Base-by-base conservation (phyloP, 1,140 invertebrate species). In the Lepidotrigona ventralis region DNA sequence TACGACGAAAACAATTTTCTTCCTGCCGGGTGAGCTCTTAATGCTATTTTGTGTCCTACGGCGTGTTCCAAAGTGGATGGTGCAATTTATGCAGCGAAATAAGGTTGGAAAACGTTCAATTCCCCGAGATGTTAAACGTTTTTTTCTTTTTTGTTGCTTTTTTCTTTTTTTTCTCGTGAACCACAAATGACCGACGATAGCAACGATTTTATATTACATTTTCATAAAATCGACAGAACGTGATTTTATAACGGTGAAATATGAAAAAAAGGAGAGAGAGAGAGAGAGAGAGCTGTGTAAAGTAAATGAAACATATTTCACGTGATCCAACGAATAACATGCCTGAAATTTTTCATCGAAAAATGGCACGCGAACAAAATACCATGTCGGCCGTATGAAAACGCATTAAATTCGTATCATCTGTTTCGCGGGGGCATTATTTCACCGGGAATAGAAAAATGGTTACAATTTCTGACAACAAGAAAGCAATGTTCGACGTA, bases 331-430 rank as follows among this genome's bases (percentile, higher is more conserved):
- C 26, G 39, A 2, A 0, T n/a, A 63, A 14, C n/a, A 23, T 58
- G n/a, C n/a, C 17, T 19, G 33, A 79, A 64, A 79, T 72, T 80
- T 79, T 80, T 63, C 39, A 29, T 8, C 56, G 21, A 14, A 23
- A 63, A 80, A 71, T 80, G 26, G 54, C n/a, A 3, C 0, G 12
- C 19, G 39, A 53, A 51, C 26, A 26, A 72, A 80, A 80, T 72
- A 71, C n/a, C 54, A 9, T 26, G 23, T 21, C 51, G n/a, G 64
- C 19, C 78, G 56, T 51, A 63, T 60, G 39, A 63, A 80, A 80
- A 72, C 19, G 39, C 33, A 70, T 60, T 71, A 79, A 79, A 70
- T 79, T 56, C 71, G 12, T 58, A 58, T 71, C 77, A 70, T 70
- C 51, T 23, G 64, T 33, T 64, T 12, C 8, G 33, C 26, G 11